These are phyloP conservation scores for Blastobasis adustella DNA, from an alignment of 2,888 invertebrate genomes.

Conservation along the genomic window DNA sequence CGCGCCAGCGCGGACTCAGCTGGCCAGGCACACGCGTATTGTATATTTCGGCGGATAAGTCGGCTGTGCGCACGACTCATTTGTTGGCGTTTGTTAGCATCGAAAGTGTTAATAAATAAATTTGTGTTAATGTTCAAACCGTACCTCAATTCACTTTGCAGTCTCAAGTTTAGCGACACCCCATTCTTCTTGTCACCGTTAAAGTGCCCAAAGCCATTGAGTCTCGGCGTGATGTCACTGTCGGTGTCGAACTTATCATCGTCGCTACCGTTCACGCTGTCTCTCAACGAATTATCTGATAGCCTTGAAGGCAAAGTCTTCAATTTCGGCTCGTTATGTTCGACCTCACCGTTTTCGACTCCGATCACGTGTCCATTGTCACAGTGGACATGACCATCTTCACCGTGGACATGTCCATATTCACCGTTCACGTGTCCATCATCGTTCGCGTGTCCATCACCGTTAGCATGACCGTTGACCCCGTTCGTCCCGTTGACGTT, in stretches of 20 bases:
- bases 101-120: not conserved
- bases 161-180: conserved; percentile 56
- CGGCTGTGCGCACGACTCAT: no score
- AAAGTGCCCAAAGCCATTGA: conserved; percentile 29
- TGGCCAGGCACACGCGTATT: no score
- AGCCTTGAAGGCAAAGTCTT: conserved; percentile 43
- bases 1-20: no score
- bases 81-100: not conserved
- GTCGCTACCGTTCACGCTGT: conserved; percentile 46
- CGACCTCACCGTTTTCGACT: conserved; percentile 23
- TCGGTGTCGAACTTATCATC: conserved; percentile 59
- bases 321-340: conserved; percentile 26
- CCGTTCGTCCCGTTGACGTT: conserved; percentile 50
- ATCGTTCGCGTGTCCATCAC: conserved; percentile 19
- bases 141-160: conserved; percentile 66
- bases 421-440: not conserved
- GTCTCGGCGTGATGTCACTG: conserved; percentile 42
- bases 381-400: not conserved
- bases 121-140: conserved; percentile 1
- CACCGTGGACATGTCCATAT: not conserved
- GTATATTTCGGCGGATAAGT: no score
- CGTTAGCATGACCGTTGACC: conserved; percentile 24
- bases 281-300: conserved; percentile 56
- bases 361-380: not conserved
- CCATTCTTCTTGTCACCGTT: conserved; percentile 55